These are phyloP conservation scores for Anguilla pacifica DNA, from an alignment of 2,797 vertebrate species.

Conservation along the genomic window DNA sequence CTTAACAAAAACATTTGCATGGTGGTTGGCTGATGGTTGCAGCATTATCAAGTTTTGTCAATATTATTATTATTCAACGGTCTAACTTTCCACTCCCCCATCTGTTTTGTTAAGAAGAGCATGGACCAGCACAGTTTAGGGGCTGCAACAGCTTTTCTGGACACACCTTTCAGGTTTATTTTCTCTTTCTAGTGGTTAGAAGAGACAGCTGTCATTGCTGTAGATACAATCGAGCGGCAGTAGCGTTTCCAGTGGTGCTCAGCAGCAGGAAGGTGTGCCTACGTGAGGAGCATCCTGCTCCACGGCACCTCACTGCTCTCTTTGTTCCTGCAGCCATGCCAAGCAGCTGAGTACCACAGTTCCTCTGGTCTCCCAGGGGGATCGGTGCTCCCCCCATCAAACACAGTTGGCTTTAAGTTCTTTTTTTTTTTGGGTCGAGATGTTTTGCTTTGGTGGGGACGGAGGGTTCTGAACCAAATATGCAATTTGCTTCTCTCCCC, in stretches of 20 bases:
- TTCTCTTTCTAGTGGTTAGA: neutral
- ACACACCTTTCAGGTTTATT: neutral
- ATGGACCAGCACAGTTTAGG: neutral
- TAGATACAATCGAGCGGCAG: neutral
- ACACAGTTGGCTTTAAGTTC: neutral
- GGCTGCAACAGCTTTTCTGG: neutral
- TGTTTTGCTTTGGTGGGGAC: neutral
- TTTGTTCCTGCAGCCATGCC: slow-evolving; percentile 3
- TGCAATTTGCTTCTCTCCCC: too few relatives aligned
- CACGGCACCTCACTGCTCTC: slow-evolving; percentile 4
- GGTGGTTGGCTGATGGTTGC: neutral
- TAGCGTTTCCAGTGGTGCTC: neutral
- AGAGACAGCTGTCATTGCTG: neutral
- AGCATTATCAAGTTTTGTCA: neutral
- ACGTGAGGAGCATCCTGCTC: neutral
- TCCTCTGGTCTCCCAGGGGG: neutral
- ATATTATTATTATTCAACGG: neutral
- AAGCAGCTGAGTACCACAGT: slow-evolving; percentile 1
- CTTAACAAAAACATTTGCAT: neutral
- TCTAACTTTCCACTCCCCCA: neutral
- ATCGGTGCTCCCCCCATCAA: too few relatives aligned
- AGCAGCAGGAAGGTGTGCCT: neutral
- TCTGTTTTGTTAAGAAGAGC: neutral
- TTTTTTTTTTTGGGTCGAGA: neutral
- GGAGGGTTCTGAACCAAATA: neutral